Percentiles rank a stretch among this genome's conserved stretches.
These are phyloP conservation scores for Cephus sareptanus DNA, from an alignment of 2,888 invertebrate genomes.

Conservation along the genomic window DNA sequence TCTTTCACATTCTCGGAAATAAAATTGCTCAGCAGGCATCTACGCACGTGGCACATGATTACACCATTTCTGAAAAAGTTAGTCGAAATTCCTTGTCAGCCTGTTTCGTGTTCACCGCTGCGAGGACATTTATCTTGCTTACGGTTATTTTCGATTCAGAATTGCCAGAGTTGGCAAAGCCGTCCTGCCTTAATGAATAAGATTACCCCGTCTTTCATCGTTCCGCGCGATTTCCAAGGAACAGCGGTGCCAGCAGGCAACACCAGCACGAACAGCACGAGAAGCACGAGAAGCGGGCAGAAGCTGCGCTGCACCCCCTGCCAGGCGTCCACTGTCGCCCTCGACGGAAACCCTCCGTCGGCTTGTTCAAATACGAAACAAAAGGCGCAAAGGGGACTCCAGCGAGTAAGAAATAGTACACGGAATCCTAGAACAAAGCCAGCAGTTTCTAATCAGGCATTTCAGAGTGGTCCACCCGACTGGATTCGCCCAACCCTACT, in stretches of 20 bases:
- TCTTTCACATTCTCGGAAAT: too few relatives aligned
- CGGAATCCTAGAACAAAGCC: conserved; percentile 11
- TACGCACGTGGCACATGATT: too few relatives aligned
- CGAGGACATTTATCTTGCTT: conserved; percentile 19
- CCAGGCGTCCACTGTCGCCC: not conserved
- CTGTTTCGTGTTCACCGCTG: conserved; percentile 10
- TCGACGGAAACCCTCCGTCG: too few relatives aligned
- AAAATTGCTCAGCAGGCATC: too few relatives aligned
- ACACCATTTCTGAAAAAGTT: too few relatives aligned
- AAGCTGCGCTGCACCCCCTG: not conserved
- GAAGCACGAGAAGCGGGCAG: conserved; percentile 3
- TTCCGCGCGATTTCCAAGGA: conserved; percentile 20
- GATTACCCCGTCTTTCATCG: conserved; percentile 22
- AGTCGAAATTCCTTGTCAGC: not conserved
- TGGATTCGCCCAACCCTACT: too few relatives aligned
- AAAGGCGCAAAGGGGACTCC: conserved; percentile 2
- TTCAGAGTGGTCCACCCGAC: conserved; percentile 8
- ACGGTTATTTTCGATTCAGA: conserved; percentile 7
- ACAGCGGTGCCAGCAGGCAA: too few relatives aligned
- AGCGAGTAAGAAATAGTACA: conserved; percentile 11
- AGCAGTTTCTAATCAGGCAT: conserved; percentile 19
- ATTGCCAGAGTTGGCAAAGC: conserved; percentile 15
- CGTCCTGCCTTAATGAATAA: conserved; percentile 19
- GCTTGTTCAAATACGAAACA: conserved; percentile 10
- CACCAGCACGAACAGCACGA: not conserved